Conservation (phyloP, 2,797 vertebrate genomes). For the Pseudochromis fuscus region DNA sequence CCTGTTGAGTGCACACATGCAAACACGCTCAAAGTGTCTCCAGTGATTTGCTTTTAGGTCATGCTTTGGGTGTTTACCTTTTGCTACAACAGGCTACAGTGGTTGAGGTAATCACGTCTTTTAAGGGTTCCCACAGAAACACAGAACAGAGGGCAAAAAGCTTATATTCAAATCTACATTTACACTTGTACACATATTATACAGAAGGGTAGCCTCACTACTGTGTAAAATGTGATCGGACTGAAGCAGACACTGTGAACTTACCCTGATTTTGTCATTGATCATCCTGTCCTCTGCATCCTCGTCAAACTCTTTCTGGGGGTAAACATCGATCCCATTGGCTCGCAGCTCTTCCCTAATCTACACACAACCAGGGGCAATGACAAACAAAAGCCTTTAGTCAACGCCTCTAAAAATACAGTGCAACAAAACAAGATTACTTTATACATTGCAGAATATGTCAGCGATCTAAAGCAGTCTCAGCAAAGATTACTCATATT, state of each 20-base stretch:
- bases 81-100: not conserved
- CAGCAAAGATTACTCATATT: no score
- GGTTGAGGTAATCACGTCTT: not conserved
- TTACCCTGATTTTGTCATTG: constrained; percentile 97
- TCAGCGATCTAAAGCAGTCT: not conserved
- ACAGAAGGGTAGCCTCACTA: not conserved
- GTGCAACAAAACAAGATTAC: not conserved
- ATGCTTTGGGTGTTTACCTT: constrained; percentile 5
- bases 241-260: constrained; percentile 7
- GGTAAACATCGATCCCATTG: constrained; percentile 96
- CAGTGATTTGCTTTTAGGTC: constrained; percentile 14
- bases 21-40: constrained; percentile 18
- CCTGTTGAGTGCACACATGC: constrained; percentile 81
- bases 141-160: not conserved
- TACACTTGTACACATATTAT: no score
- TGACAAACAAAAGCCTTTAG: not conserved
- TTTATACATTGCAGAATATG: not conserved
- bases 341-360: constrained; percentile 95
- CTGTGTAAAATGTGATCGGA: not conserved
- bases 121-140: not conserved
- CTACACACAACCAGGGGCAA: constrained; percentile 83
- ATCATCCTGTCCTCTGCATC: constrained; percentile 93
- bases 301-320: constrained; percentile 98
- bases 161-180: no score
- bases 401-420: not conserved